These are phyloP conservation scores for Mionectes macconnelli DNA, from an alignment of 2,113 vertebrate genomes.

Conservation along the genomic window DNA sequence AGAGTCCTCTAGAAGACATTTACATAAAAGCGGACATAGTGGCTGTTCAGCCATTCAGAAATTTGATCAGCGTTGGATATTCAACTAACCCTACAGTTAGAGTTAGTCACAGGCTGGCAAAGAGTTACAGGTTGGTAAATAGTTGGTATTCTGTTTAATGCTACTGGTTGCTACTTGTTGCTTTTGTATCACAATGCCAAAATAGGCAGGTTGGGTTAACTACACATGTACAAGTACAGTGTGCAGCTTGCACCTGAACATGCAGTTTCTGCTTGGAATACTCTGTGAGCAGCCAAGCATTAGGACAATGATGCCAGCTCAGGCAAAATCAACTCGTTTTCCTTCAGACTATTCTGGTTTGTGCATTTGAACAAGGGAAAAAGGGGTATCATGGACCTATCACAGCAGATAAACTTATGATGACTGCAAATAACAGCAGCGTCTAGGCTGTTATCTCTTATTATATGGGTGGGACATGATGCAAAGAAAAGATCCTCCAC, in stretches of 20 bases:
- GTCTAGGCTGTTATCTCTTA: background rate
- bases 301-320: background rate
- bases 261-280: background rate
- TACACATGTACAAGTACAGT: background rate
- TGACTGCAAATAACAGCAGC: background rate
- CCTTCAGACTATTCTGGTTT: background rate
- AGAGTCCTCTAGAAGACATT: background rate
- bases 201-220: background rate
- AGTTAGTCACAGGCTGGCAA: too few species aligned
- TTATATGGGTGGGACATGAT: background rate
- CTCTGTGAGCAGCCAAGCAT: background rate
- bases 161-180: background rate
- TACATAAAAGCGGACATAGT: background rate
- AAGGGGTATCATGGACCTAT: background rate
- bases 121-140: background rate
- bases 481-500: background rate
- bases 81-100: background rate
- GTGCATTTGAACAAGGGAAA: background rate
- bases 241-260: background rate
- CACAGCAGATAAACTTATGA: background rate
- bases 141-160: background rate
- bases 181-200: background rate
- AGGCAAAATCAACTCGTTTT: background rate
- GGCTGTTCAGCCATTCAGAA: background rate
- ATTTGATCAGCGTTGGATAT: background rate